Evolutionary conservation across 2,797 vertebrate species (phyloP), one percentile per base, ranked within the genome.

Genomic region (Delichon dasypus): DNA sequence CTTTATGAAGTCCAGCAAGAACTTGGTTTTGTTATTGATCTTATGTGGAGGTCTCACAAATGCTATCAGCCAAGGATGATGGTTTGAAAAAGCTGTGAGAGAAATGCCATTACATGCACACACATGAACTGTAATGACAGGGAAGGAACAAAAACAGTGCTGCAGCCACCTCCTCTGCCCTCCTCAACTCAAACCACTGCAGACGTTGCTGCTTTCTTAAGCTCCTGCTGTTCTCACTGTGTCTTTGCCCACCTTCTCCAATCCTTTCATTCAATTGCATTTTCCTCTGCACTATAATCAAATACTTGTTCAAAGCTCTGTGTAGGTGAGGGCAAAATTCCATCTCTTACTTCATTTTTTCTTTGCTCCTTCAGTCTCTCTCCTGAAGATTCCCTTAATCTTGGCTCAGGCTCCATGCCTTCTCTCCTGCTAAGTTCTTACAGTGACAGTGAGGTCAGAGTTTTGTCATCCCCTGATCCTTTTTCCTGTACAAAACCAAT

Each of bases 251-350:
- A 84, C 64, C 83, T 94, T 73, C 73, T 81, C 58, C 77, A 66
- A 5, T 51, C 47, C 51, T 91, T 94, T 81, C 10, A 18, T 40
- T 75, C 85, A 68, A 16, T 34, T 86, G 40, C 66, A 50, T 86
- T 93, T 85, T 86, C 50, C 32, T 58, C 62, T 73, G 60, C 74
- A 53, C 67, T 67, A 45, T 86, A 94, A 91, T 85, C 36, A 94
- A 88, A 78, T 14, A 42, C 47, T 78, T 34, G 18, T 55, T 93
- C 70, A 66, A 60, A 36, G 55, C 21, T 78, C 62, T 67, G 54
- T 20, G 54, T 30, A 16, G 65, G 27, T 60, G 50, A 86, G 62
- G 22, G 62, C 44, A 87, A 62, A 85, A 89, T 53, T 64, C 57
- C 64, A 48, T 27, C 44, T 79, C 51, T 60, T 38, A 20, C 27